These are phyloP conservation scores for Agonum fuliginosum DNA, from an alignment of 2,888 invertebrate genomes.

Conservation along the genomic window DNA sequence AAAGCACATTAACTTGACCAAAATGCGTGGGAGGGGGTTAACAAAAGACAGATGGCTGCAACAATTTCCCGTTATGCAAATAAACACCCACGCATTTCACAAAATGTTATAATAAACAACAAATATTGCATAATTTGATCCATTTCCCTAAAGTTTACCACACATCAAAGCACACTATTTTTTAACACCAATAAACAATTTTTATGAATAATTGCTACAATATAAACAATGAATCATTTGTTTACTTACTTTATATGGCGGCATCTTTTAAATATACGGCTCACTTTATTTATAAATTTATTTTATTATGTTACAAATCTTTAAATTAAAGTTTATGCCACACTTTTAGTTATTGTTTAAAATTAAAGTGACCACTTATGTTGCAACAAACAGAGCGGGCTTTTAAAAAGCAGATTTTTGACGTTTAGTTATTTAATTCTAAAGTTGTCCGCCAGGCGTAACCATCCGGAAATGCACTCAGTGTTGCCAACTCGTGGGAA, in stretches of 20 bases:
- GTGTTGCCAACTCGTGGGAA: too few relatives aligned
- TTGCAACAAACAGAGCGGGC: background rate
- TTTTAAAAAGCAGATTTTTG: slow-evolving; percentile 28
- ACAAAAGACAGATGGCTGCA: slow-evolving; percentile 54
- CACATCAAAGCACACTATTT: background rate
- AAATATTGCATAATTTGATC: background rate
- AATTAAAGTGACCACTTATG: background rate
- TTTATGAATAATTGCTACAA: background rate
- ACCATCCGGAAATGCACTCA: slow-evolving; percentile 25
- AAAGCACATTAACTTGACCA: slow-evolving; percentile 45
- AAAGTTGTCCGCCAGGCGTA: background rate
- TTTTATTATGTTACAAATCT: background rate
- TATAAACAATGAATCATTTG: slow-evolving; percentile 36
- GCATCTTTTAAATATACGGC: slow-evolving; percentile 3
- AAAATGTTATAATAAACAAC: slow-evolving; percentile 2
- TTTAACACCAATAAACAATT: background rate
- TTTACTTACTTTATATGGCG: slow-evolving; percentile 25
- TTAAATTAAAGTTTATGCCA: background rate
- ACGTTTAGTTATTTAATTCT: slow-evolving; percentile 14
- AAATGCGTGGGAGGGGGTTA: slow-evolving; percentile 51
- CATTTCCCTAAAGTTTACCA: background rate
- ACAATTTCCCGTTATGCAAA: slow-evolving; percentile 51
- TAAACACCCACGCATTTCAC: slow-evolving; percentile 40
- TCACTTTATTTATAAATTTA: background rate
- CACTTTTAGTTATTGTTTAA: background rate